Conservation (phyloP, 1,140 invertebrate genomes). For the Eupristina koningsbergeri region DNA sequence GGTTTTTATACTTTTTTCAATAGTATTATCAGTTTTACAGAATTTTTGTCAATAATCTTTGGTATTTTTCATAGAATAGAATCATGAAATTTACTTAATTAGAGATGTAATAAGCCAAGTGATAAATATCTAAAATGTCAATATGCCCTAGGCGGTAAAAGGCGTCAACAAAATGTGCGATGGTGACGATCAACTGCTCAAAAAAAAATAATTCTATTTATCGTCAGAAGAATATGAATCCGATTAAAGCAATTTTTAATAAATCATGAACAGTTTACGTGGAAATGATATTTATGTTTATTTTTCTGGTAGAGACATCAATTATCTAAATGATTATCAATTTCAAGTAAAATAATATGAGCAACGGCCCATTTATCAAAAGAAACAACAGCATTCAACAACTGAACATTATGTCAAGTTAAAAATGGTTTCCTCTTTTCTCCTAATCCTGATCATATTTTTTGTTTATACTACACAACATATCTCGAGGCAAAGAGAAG, state of each 20-base stretch:
- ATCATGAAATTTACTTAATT: not conserved
- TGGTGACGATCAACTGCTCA: not conserved
- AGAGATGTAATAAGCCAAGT: not conserved
- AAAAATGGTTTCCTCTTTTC: not conserved
- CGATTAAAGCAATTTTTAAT: no score
- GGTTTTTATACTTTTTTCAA: not conserved
- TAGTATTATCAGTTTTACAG: not conserved
- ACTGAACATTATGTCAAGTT: not conserved
- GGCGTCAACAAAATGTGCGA: not conserved
- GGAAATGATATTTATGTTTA: no score
- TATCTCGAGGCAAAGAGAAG: not conserved
- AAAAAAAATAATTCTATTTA: not conserved
- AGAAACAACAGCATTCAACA: not conserved
- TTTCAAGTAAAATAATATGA: not conserved
- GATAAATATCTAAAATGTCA: slow-evolving; percentile 24
- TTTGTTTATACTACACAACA: not conserved
- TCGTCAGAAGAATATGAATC: no score
- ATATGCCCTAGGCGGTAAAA: slow-evolving; percentile 12
- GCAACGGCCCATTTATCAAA: not conserved
- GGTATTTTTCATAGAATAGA: not conserved
- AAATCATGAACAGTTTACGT: no score
- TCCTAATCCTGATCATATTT: not conserved
- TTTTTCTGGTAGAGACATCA: no score
- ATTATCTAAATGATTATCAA: not conserved
- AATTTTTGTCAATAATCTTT: not conserved